A percentile compares a stretch with the other conserved stretches of the same genome.
Evolutionary conservation across 2,888 invertebrate genomes (phyloP).

Genomic region (Lydus trimaculatus): DNA sequence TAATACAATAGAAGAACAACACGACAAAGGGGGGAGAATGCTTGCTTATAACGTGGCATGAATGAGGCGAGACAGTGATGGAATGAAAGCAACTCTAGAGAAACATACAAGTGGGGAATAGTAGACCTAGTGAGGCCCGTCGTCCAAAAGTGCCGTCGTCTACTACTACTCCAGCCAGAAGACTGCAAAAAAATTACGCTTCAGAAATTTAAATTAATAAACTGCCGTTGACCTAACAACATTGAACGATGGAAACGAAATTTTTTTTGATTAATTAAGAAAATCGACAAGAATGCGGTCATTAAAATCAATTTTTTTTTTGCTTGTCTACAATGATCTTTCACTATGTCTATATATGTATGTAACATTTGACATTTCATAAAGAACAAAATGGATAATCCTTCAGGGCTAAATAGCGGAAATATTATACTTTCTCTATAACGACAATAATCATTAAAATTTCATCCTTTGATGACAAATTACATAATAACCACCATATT

Average conservation of each 20-base stretch:
- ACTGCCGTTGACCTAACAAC: background rate
- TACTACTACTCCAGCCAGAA: background rate
- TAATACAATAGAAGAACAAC: background rate
- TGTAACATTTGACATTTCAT: background rate
- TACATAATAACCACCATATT: background rate
- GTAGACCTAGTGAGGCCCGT: background rate
- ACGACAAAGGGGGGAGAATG: background rate
- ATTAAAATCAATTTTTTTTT: background rate
- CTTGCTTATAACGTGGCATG: conserved; percentile 5
- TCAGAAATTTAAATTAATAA: background rate
- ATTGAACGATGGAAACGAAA: background rate
- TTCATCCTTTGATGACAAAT: background rate
- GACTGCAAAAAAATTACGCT: background rate
- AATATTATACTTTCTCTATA: background rate
- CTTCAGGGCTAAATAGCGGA: background rate
- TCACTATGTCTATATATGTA: background rate
- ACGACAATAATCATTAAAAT: background rate
- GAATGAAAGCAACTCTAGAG: background rate
- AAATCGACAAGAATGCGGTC: background rate
- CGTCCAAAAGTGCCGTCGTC: no score
- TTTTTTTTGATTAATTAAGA: background rate
- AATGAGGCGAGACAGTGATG: conserved; percentile 19
- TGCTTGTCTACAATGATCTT: background rate
- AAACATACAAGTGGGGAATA: conserved; percentile 6
- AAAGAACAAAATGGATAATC: background rate